Conservation (phyloP, 1,140 invertebrate genomes). For the Philopotamus ludificatus region DNA sequence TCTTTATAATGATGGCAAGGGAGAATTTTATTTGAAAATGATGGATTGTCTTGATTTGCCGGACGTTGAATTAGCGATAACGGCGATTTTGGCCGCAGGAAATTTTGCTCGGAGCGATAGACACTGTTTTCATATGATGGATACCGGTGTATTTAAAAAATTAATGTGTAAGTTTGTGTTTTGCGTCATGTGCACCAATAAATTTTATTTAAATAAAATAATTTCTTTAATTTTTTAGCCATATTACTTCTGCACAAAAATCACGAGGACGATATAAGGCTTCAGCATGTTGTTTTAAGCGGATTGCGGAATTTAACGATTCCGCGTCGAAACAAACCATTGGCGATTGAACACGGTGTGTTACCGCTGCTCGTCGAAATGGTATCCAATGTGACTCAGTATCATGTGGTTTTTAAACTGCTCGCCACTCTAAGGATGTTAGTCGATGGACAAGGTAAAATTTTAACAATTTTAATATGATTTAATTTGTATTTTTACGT, state of each 20-base stretch:
- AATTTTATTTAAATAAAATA: background rate
- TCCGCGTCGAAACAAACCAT: slow-evolving; percentile 71
- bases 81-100: slow-evolving; percentile 80
- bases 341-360: slow-evolving; percentile 67
- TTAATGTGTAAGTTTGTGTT: slow-evolving; percentile 59
- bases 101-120: slow-evolving; percentile 87
- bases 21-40: slow-evolving; percentile 69
- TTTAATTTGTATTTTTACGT: slow-evolving; percentile 6
- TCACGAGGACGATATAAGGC: slow-evolving; percentile 61
- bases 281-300: slow-evolving; percentile 81
- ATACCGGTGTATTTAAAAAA: slow-evolving; percentile 73
- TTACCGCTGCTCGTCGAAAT: slow-evolving; percentile 62
- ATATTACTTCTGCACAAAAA: slow-evolving; percentile 36
- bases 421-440: slow-evolving; percentile 83
- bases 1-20: slow-evolving; percentile 70
- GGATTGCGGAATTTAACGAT: slow-evolving; percentile 83
- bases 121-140: slow-evolving; percentile 80
- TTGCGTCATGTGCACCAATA: background rate
- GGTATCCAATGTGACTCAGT: slow-evolving; percentile 70
- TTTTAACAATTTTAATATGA: background rate
- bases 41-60: slow-evolving; percentile 73
- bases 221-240: slow-evolving; percentile 20
- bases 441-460: slow-evolving; percentile 71
- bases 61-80: slow-evolving; percentile 74
- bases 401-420: slow-evolving; percentile 84